Percentiles rank a stretch among this genome's conserved stretches.
These are phyloP conservation scores for Keiferia lycopersicella DNA, from an alignment of 2,888 invertebrate species.

Conservation along the genomic window DNA sequence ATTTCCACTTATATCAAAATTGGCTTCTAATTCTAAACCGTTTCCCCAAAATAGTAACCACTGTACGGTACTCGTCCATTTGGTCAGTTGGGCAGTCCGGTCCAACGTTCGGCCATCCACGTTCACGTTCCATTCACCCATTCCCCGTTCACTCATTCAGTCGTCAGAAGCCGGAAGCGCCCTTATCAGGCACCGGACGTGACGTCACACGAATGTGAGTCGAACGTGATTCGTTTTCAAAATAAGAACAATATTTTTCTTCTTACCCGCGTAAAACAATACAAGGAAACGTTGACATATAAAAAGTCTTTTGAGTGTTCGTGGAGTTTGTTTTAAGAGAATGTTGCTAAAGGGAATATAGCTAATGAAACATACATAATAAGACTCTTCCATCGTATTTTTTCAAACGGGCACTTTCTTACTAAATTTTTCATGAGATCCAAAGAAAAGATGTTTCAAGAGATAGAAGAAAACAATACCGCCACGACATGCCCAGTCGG, in stretches of 20 bases:
- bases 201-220: constrained; percentile 73
- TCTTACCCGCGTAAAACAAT: constrained; percentile 66
- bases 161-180: constrained; percentile 70
- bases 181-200: constrained; percentile 76
- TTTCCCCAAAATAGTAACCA: constrained; percentile 16
- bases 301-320: constrained; percentile 9
- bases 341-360: constrained; percentile 1
- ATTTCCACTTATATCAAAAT: too few species aligned
- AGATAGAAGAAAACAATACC: background rate
- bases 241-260: constrained; percentile 55
- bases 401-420: background rate
- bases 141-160: constrained; percentile 29
- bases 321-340: background rate
- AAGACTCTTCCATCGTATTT: background rate
- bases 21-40: background rate
- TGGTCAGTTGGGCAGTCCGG: constrained; percentile 19
- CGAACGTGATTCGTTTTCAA: constrained; percentile 74
- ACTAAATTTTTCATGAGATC: background rate
- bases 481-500: background rate
- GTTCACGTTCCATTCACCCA: constrained; percentile 32
- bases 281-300: constrained; percentile 59
- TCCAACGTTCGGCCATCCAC: constrained; percentile 9
- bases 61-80: constrained; percentile 16
- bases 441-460: background rate
- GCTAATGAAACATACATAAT: background rate